A percentile compares a stretch with the other conserved stretches of the same genome.
phyloP scores from a whole-genome alignment of 2,888 invertebrate species.

The Ennomos fuscantarius region DNA sequence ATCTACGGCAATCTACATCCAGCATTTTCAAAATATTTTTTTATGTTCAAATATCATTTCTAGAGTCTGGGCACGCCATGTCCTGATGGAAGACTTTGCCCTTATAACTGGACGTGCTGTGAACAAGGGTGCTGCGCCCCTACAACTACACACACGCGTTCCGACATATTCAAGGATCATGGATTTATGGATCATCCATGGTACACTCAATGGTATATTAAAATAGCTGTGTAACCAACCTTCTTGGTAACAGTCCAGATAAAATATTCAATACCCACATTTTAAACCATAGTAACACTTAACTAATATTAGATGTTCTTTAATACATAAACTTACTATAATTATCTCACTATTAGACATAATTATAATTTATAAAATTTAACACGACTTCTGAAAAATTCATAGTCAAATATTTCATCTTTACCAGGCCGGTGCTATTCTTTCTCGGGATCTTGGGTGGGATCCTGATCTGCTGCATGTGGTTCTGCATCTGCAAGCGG shows the following conservation, averaged over 20 bases:
- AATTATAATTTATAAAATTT: no score
- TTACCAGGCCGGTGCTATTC: constrained; percentile 86
- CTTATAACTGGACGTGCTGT: constrained; percentile 91
- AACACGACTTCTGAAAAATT: no score
- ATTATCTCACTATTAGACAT: no score
- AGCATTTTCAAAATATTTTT: not conserved
- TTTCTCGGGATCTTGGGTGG: constrained; percentile 88
- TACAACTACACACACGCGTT: constrained; percentile 73
- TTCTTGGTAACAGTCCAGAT: no score
- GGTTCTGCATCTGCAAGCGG: constrained; percentile 65
- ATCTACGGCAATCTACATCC: no score
- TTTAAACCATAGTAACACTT: no score
- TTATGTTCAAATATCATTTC: not conserved
- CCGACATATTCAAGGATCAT: constrained; percentile 59
- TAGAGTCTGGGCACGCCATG: constrained; percentile 78
- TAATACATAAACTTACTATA: no score
- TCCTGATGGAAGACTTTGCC: constrained; percentile 88
- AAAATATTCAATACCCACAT: no score
- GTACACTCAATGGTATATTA: constrained; percentile 72
- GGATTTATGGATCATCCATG: constrained; percentile 52
- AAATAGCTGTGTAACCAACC: no score
- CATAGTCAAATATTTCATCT: no score
- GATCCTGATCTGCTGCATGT: constrained; percentile 89
- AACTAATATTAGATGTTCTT: no score
- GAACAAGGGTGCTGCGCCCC: constrained; percentile 87